Base-by-base conservation (phyloP, 1,140 invertebrate species). In the Leptonema lineaticorne region DNA sequence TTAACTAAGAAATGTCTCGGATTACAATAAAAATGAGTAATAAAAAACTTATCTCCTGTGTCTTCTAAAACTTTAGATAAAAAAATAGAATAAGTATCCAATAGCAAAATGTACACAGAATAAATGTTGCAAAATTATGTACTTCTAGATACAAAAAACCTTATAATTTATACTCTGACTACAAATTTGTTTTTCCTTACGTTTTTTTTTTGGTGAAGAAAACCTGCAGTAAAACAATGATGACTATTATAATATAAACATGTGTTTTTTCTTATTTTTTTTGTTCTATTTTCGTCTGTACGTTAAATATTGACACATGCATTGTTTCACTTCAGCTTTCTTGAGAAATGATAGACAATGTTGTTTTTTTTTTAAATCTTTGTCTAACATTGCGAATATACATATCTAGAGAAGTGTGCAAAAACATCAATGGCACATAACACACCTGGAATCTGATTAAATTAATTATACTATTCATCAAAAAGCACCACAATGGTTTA, bases 41-140 rank as follows among this genome's bases (percentile, higher is more conserved):
- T 67, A 72, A 69, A 72, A 72, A 72, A 72, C 67, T 69, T 72
- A 72, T 72, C 33, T 63, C 41, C 65, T 37, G 45, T 50, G n/a
- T n/a, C n/a, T 69, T 69, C 67, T 69, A 72, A 30, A 59, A 67
- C 62, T 72, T 72, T 72, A 72, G 67, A 72, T 72, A 72, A 72
- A 72, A 72, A 72, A 72, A 72, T 72, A 72, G 70, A 71, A 71
- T 68, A 69, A 68, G 70, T 72, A 72, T 72, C 63, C 67, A 69
- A 72, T 72, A 72, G 70, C 70, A 63, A 72, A 69, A 72, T 72
- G 70, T 69, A 72, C 70, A 69, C 70, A 69, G 67, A 69, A 69
- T 69, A 71, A 71, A 71, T 65, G 67, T 72, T 69, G 70, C 70
- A 65, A 72, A 72, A 69, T 72, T 67, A 69, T 69, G 67, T 67